These are phyloP conservation scores for Agonopterix heracliana DNA, from an alignment of 2,888 invertebrate genomes.

Conservation along the genomic window DNA sequence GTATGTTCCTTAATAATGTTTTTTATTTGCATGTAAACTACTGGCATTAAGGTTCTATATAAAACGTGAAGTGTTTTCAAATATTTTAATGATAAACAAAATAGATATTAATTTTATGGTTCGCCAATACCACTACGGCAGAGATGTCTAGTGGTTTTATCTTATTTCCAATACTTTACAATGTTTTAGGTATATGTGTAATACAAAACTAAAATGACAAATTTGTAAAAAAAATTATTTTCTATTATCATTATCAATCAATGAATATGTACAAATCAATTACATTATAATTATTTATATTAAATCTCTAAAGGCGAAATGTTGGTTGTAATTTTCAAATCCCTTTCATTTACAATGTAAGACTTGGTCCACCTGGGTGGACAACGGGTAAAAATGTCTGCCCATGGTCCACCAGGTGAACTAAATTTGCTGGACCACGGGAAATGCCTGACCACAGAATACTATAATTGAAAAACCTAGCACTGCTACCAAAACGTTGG, in stretches of 20 bases:
- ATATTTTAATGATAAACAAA: conserved; percentile 29
- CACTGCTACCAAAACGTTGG: too few species aligned
- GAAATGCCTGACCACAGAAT: too few species aligned
- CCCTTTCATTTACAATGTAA: too few species aligned
- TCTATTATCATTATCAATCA: conserved; percentile 64
- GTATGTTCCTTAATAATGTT: conserved; percentile 62
- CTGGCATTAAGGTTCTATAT: conserved; percentile 59
- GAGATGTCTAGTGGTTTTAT: not conserved
- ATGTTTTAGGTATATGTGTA: conserved; percentile 51
- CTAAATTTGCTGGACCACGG: too few species aligned
- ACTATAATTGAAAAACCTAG: too few species aligned
- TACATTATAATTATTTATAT: conserved; percentile 69
- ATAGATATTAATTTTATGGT: not conserved
- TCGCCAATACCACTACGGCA: not conserved
- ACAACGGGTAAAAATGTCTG: too few species aligned
- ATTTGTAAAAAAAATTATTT: conserved; percentile 71
- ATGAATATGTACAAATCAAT: conserved; percentile 70
- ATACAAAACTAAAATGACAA: conserved; percentile 63
- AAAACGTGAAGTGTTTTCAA: not conserved
- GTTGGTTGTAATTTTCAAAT: conserved; percentile 11
- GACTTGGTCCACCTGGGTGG: too few species aligned
- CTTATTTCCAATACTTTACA: conserved; percentile 18
- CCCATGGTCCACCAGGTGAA: too few species aligned
- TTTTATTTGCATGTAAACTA: conserved; percentile 66
- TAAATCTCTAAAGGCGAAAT: conserved; percentile 63